Conservation (phyloP, 2,888 invertebrate species). For the Philhelius pedissequus region DNA sequence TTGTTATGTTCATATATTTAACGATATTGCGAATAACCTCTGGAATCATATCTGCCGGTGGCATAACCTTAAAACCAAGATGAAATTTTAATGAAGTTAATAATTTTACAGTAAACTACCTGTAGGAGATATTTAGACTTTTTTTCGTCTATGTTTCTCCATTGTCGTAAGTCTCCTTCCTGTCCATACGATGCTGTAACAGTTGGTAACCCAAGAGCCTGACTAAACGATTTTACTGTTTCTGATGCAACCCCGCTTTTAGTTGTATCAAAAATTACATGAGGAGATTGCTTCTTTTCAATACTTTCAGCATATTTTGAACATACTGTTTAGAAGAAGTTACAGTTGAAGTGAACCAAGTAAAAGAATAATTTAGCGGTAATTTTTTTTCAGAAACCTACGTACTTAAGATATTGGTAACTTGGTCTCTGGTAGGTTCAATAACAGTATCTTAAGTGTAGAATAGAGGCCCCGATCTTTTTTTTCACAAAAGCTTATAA, state of each 20-base stretch:
- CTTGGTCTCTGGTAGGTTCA: background rate
- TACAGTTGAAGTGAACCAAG: background rate
- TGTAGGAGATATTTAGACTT: slow-evolving; percentile 89
- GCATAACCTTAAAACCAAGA: slow-evolving; percentile 76
- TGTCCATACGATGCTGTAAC: slow-evolving; percentile 92
- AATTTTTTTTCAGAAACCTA: no score
- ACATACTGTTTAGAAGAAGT: slow-evolving; percentile 81
- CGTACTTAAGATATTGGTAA: background rate
- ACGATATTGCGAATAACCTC: slow-evolving; percentile 91
- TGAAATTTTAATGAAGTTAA: background rate
- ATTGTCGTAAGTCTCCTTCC: slow-evolving; percentile 89
- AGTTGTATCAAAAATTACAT: slow-evolving; percentile 90
- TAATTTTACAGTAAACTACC: slow-evolving; percentile 58
- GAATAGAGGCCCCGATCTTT: no score
- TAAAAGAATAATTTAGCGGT: background rate
- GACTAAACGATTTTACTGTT: slow-evolving; percentile 90
- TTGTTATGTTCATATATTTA: slow-evolving; percentile 90
- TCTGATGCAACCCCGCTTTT: slow-evolving; percentile 90
- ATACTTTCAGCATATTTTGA: slow-evolving; percentile 85
- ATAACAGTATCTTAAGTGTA: no score
- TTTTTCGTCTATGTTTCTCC: slow-evolving; percentile 86
- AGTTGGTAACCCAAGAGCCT: slow-evolving; percentile 89
- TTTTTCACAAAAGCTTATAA: no score
- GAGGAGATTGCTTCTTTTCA: slow-evolving; percentile 84
- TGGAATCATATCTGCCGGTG: slow-evolving; percentile 91